Conservation (phyloP, 2,797 vertebrate genomes). For the Darevskia mixta region DNA sequence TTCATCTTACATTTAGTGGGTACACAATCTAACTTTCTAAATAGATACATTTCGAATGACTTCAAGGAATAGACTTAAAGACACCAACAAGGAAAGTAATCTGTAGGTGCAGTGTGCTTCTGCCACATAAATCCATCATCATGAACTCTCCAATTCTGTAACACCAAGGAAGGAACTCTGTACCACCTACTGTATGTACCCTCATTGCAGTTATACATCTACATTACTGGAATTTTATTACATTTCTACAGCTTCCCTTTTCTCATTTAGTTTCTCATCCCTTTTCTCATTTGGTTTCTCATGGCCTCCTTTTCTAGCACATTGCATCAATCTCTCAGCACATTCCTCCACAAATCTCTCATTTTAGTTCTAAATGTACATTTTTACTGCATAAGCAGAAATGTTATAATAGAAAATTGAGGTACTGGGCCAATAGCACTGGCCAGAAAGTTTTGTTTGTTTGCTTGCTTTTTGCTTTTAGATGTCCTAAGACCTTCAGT, state of each 20-base stretch:
- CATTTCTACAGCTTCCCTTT: not conserved
- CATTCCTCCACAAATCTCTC: not conserved
- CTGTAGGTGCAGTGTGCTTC: not conserved
- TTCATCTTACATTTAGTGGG: not conserved
- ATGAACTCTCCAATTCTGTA: not conserved
- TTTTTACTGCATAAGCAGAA: not conserved
- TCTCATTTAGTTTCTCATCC: not conserved
- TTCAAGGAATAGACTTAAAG: not conserved
- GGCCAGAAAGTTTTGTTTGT: not conserved
- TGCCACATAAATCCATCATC: not conserved
- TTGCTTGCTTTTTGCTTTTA: not conserved
- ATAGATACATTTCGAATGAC: conserved; percentile 16
- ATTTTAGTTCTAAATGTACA: not conserved
- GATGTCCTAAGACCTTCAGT: not conserved
- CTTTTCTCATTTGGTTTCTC: not conserved
- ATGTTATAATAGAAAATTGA: not conserved
- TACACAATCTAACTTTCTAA: conserved; percentile 4
- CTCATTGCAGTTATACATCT: not conserved
- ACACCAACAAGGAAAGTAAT: not conserved
- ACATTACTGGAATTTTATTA: not conserved
- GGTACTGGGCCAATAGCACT: not conserved
- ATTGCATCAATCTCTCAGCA: not conserved
- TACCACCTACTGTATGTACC: not conserved
- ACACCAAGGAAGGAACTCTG: not conserved
- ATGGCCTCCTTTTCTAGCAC: not conserved